A percentile compares a stretch with the other conserved stretches of the same genome.
phyloP scores from a whole-genome alignment of 2,113 vertebrate species.

The Paracanthobrama guichenoti region DNA sequence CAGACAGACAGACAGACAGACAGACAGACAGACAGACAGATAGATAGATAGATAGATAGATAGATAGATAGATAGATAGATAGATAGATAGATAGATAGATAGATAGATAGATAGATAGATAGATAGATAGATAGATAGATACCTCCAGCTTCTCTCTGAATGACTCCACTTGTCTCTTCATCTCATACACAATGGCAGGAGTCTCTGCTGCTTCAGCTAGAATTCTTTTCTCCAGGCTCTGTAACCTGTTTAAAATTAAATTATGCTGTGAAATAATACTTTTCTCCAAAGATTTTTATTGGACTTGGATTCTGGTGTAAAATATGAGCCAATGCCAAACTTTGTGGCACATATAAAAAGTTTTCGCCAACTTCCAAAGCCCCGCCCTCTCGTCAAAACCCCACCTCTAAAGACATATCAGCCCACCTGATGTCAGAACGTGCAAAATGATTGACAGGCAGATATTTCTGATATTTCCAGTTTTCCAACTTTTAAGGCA shows the following conservation, averaged over 20 bases:
- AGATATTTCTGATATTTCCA: neutral
- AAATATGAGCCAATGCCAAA: neutral
- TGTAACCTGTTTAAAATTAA: conserved; percentile 66
- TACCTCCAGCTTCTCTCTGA: conserved; percentile 79
- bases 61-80: no score
- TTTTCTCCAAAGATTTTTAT: neutral
- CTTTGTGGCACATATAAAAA: neutral
- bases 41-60: no score
- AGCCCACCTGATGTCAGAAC: neutral
- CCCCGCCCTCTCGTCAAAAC: neutral
- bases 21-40: no score
- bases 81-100: no score
- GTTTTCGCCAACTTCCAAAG: neutral
- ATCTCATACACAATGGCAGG: conserved; percentile 76
- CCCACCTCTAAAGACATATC: neutral
- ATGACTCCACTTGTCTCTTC: conserved; percentile 79
- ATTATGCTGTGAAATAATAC: no score
- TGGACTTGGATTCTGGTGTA: neutral
- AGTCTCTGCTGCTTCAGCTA: conserved; percentile 67
- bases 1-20: no score
- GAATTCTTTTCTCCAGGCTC: conserved; percentile 76
- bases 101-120: neutral
- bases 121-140: neutral
- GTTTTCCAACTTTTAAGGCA: no score
- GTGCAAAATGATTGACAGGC: neutral